Conservation (phyloP, 2,888 invertebrate genomes). For the Yponomeuta plumbellus region DNA sequence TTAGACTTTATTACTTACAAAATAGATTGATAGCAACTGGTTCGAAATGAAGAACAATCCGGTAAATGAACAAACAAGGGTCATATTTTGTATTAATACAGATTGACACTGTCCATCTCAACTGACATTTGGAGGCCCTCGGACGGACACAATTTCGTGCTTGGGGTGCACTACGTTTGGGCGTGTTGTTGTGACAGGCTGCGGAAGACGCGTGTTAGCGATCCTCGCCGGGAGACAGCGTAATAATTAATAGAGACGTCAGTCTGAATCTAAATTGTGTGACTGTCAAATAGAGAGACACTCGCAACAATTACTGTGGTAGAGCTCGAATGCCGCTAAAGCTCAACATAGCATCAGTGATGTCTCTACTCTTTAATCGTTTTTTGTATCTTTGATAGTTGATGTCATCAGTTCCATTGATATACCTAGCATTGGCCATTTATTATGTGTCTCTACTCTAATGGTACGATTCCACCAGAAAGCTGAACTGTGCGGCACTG, state of each 20-base stretch:
- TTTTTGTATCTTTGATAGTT: too few relatives aligned
- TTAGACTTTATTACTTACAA: too few relatives aligned
- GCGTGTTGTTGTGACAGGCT: slow-evolving; percentile 66
- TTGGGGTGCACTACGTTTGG: slow-evolving; percentile 27
- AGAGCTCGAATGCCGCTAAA: too few relatives aligned
- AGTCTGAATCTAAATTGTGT: neutral
- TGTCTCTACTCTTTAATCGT: too few relatives aligned
- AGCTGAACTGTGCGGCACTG: too few relatives aligned
- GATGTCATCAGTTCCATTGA: too few relatives aligned
- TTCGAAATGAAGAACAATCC: neutral
- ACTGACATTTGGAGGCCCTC: slow-evolving; percentile 20
- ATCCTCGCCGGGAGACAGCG: slow-evolving; percentile 24
- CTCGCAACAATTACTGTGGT: too few relatives aligned
- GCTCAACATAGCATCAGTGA: too few relatives aligned
- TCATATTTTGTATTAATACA: slow-evolving; percentile 27
- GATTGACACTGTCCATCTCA: slow-evolving; percentile 32
- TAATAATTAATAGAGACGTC: neutral
- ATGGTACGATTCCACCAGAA: too few relatives aligned
- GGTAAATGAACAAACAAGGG: neutral
- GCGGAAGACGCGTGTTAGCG: slow-evolving; percentile 57
- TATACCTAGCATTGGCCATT: too few relatives aligned
- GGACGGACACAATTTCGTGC: slow-evolving; percentile 22
- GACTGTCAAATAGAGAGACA: neutral
- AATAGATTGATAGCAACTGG: neutral
- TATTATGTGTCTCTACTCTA: too few relatives aligned